Percentiles rank a stretch among this genome's conserved stretches.
Conservation (phyloP, 1,140 invertebrate genomes). For the Pseudomyrmex gracilis region DNA sequence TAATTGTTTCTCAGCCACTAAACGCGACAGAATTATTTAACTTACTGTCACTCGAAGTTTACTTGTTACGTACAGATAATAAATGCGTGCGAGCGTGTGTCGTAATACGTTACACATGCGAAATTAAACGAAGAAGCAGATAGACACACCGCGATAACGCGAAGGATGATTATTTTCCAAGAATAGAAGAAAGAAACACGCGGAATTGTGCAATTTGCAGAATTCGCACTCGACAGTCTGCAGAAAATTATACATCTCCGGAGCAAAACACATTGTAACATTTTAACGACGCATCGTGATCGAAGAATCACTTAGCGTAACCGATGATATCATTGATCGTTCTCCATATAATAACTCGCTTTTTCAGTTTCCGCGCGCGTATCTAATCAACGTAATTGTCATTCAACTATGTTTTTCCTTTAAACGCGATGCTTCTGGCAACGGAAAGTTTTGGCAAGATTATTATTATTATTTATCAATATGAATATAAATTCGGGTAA, state of each 20-base stretch:
- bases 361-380: conserved; percentile 14
- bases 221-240: conserved; percentile 27
- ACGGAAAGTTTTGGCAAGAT: conserved; percentile 6
- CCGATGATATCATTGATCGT: conserved; percentile 37
- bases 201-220: conserved; percentile 34
- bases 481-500: background rate
- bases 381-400: too few relatives aligned
- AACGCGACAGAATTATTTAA: background rate
- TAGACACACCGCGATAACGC: background rate
- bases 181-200: conserved; percentile 37
- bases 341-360: conserved; percentile 5
- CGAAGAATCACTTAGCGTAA: conserved; percentile 19
- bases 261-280: conserved; percentile 21
- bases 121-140: conserved; percentile 39
- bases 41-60: too few relatives aligned
- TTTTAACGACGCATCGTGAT: conserved; percentile 30
- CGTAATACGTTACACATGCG: background rate
- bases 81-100: too few relatives aligned
- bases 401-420: background rate
- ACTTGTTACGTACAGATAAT: too few relatives aligned
- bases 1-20: background rate
- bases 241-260: conserved; percentile 36
- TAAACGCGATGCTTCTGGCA: background rate
- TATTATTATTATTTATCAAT: conserved; percentile 5
- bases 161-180: conserved; percentile 46